Evolutionary conservation across 2,888 invertebrate species (phyloP).

Genomic region (Drosophila yooni): DNA sequence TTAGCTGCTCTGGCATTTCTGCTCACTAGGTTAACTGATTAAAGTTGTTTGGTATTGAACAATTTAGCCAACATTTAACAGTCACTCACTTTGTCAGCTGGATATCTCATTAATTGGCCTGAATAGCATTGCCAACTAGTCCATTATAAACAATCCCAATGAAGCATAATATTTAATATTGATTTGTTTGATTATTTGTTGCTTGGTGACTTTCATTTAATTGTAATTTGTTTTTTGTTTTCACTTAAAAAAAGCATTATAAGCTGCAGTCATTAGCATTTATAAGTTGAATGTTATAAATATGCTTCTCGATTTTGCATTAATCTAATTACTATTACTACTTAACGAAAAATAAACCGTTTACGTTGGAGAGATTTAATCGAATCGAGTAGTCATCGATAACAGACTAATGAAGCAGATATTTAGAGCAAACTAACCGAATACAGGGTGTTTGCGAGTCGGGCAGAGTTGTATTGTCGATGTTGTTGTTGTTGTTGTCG

Average conservation of each 20-base stretch:
- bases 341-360: background rate
- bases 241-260: background rate
- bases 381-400: background rate
- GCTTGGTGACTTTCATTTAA: background rate
- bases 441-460: conserved; percentile 10
- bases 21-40: background rate
- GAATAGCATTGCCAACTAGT: background rate
- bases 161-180: background rate
- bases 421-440: background rate
- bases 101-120: background rate
- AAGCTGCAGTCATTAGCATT: background rate
- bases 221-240: background rate
- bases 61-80: background rate
- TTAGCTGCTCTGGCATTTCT: background rate
- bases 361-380: background rate
- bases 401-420: background rate
- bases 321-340: background rate
- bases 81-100: background rate
- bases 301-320: background rate
- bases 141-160: background rate
- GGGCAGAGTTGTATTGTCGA: background rate
- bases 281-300: background rate
- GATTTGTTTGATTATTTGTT: background rate
- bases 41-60: background rate
- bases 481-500: conserved; percentile 14